Evolutionary conservation across 2,113 vertebrate species (phyloP).

Genomic region (Noturus placidus): DNA sequence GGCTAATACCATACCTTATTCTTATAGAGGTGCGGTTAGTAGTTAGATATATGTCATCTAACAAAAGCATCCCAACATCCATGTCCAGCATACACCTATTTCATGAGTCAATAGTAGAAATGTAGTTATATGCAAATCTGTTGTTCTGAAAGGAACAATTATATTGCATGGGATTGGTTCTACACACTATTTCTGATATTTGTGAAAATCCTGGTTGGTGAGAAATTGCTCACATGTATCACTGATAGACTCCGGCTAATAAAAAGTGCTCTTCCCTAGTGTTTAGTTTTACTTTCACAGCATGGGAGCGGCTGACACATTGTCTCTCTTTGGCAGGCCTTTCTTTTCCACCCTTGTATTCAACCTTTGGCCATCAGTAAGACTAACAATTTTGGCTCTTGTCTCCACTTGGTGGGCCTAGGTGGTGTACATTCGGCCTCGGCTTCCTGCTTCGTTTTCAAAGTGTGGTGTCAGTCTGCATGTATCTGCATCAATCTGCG

Average conservation of each 20-base stretch:
- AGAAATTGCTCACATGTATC: not conserved
- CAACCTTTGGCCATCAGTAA: slow-evolving; percentile 33
- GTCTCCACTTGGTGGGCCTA: not conserved
- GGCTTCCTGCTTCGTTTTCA: slow-evolving; percentile 33
- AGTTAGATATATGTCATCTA: not conserved
- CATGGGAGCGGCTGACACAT: slow-evolving; percentile 37
- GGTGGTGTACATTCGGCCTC: not conserved
- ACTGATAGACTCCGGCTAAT: not conserved
- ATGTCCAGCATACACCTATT: not conserved
- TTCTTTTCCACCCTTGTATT: slow-evolving; percentile 27
- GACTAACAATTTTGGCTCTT: slow-evolving; percentile 15
- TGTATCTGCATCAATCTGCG: not conserved
- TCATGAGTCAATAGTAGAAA: not conserved
- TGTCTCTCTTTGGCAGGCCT: slow-evolving; percentile 28
- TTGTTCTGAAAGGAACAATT: not conserved
- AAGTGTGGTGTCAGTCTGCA: slow-evolving; percentile 23
- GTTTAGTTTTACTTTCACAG: slow-evolving; percentile 5
- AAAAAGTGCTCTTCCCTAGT: not conserved
- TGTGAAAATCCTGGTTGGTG: not conserved
- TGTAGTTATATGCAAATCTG: not conserved
- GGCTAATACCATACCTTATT: not conserved
- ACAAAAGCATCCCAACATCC: not conserved
- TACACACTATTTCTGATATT: not conserved
- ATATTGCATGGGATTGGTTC: not conserved
- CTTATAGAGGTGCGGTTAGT: not conserved